Evolutionary conservation across 2,797 vertebrate species (phyloP).

Genomic region (Myotis myotis): DNA sequence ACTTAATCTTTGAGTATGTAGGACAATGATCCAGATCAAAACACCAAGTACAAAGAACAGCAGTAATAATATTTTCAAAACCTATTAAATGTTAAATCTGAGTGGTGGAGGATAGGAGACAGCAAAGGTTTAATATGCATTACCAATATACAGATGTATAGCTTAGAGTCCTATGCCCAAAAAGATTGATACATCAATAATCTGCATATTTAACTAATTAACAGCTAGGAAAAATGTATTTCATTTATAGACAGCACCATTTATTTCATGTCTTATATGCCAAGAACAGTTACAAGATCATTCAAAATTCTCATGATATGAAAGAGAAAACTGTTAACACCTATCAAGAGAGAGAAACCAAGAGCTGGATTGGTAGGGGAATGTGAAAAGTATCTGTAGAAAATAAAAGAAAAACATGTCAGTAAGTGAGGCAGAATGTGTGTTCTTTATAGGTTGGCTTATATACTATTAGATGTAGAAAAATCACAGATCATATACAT

Average conservation of each 20-base stretch:
- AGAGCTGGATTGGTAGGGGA: not conserved
- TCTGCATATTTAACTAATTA: not conserved
- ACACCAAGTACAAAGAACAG: conserved; percentile 44
- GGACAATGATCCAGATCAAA: conserved; percentile 65
- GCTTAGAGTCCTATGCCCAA: not conserved
- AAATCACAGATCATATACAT: not conserved
- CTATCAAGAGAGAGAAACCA: not conserved
- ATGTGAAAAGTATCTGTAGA: not conserved
- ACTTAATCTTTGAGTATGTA: conserved; percentile 57
- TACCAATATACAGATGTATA: not conserved
- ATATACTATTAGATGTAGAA: not conserved
- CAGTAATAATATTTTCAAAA: conserved; percentile 43
- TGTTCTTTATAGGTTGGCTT: not conserved
- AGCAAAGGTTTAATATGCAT: not conserved
- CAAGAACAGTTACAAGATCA: not conserved
- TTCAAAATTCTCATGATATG: not conserved
- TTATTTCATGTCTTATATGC: conserved; percentile 9
- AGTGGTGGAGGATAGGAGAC: not conserved
- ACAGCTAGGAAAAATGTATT: not conserved
- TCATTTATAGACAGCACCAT: not conserved
- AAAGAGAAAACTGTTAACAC: conserved; percentile 4
- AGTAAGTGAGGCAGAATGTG: not conserved
- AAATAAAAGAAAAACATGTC: not conserved
- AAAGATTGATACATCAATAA: not conserved
- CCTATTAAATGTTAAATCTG: conserved; percentile 30